Evolutionary conservation across 2,113 vertebrate genomes (phyloP).

Genomic region (Oceanites oceanicus): DNA sequence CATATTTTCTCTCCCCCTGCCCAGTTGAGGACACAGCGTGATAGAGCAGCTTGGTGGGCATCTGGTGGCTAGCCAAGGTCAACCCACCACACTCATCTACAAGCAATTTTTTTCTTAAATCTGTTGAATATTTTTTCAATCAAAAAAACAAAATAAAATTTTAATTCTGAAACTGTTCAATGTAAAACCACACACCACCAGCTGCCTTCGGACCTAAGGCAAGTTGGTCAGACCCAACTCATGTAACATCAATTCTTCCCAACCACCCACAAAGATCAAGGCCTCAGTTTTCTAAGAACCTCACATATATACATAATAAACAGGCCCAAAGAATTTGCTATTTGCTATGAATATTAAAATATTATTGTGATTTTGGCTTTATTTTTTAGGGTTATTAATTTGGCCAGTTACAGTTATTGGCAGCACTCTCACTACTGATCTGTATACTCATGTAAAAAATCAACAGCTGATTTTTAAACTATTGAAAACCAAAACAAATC

Average conservation of each 20-base stretch:
- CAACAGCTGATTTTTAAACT: not conserved
- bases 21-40: too few relatives aligned
- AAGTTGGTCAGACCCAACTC: not conserved
- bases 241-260: not conserved
- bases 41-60: not conserved
- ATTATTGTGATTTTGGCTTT: not conserved
- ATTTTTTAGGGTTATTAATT: not conserved
- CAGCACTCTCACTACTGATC: not conserved
- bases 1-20: too few relatives aligned
- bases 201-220: not conserved
- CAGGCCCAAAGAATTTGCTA: not conserved
- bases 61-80: not conserved
- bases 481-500: not conserved
- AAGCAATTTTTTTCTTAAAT: not conserved
- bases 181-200: not conserved
- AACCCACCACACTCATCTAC: not conserved
- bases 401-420: not conserved
- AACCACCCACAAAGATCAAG: not conserved
- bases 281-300: not conserved
- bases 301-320: not conserved
- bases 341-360: not conserved
- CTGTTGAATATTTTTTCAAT: not conserved
- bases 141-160: not conserved
- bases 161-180: not conserved
- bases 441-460: not conserved